phyloP scores from a whole-genome alignment of 2,113 vertebrate species.

The Motacilla alba region DNA sequence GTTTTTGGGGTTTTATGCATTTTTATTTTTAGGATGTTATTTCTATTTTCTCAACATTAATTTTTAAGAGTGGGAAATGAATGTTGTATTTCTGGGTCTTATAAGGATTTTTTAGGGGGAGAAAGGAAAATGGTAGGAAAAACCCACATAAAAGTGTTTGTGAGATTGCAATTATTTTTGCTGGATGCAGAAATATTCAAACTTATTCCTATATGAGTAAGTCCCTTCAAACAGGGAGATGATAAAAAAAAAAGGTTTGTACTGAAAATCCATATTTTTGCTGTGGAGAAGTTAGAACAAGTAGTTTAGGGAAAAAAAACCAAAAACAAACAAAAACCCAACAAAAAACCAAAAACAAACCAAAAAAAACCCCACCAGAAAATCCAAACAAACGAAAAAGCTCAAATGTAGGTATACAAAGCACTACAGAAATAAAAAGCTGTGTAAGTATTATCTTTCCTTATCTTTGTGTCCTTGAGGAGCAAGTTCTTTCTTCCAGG shows the following conservation, averaged over 20 bases:
- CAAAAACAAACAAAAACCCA: too few relatives aligned
- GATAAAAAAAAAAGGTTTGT: neutral
- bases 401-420: neutral
- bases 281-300: neutral
- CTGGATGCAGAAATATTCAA: neutral
- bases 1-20: neutral
- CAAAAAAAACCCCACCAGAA: fast-evolving
- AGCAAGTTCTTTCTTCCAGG: neutral
- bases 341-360: too few relatives aligned
- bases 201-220: neutral
- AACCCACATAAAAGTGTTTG: neutral
- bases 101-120: neutral
- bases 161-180: neutral
- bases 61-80: neutral
- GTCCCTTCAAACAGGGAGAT: neutral
- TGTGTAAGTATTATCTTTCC: neutral
- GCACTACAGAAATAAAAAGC: neutral
- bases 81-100: neutral
- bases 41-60: neutral
- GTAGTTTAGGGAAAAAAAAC: neutral
- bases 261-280: neutral
- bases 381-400: neutral
- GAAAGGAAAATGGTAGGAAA: neutral
- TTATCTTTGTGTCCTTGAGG: neutral
- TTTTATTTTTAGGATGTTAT: neutral